Evolutionary conservation across 2,797 vertebrate species (phyloP), one percentile per base, ranked within the genome.

Genomic region (Sebastolobus altivelis): DNA sequence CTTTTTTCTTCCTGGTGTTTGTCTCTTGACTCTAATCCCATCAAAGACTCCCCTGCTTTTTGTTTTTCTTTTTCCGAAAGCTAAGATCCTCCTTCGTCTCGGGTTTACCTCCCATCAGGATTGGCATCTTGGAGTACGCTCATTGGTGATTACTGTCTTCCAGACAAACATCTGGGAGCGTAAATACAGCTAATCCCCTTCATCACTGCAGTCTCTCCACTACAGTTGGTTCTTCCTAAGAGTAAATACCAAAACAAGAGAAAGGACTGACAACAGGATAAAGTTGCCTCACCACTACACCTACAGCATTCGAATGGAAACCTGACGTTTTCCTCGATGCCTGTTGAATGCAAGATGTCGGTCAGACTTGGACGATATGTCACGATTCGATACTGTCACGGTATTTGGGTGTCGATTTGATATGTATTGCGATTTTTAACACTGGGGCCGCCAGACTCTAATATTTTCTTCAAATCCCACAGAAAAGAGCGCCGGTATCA

Each of bases 1-100:
- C 71, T 72, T 83, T 87, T 38, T 86, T 78, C 80, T 84, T 82
- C 80, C 76, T n/a, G n/a, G 25, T 87, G 84, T 92, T 88, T 92
- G 83, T 90, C 88, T 90, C 85, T 86, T 79, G 79, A 85, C 89
- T 88, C 81, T 94, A 93, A 95, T 94, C 92, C 92, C 90, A 89
- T 93, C 94, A 94, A 94, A 94, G 89, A 78, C 80, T 90, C 77
- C 70, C 70, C 60, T 83, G 89, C 79, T 79, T 89, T 89, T 90
- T 88, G 71, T 89, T 91, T 91, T 88, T 75, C 63, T 80, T 76
- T 76, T 80, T 75, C 27, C 13, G 33, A 80, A 89, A 61, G 77
- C 78, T 65, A 43, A 92, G 67, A 89, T 85, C 81, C 81, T 80
- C 76, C 70, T 62, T 87, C 65, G 13, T 88, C 67, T 81, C 55